Evolutionary conservation across 2,113 vertebrate species (phyloP).

Genomic region (Argyrosomus japonicus): DNA sequence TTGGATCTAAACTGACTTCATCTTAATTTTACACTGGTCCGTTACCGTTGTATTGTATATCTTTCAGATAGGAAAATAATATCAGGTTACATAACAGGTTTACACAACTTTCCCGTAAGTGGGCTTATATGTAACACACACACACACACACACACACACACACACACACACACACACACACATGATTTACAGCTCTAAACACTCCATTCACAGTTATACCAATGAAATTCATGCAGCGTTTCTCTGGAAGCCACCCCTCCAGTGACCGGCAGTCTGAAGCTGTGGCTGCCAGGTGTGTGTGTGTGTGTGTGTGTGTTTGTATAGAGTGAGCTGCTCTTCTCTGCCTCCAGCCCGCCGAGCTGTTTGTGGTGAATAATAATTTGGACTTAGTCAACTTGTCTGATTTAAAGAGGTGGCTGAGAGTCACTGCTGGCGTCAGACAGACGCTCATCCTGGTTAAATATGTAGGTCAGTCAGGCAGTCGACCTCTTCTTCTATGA

Average conservation of each 20-base stretch:
- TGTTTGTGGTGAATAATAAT: constrained; percentile 69
- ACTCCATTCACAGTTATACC: neutral
- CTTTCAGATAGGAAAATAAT: neutral
- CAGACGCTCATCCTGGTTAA: constrained; percentile 14
- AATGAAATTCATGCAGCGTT: constrained; percentile 17
- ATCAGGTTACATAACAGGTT: constrained; percentile 27
- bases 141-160: constrained; percentile 14
- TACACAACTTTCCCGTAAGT: constrained; percentile 40
- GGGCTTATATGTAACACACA: neutral
- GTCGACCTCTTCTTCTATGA: constrained; percentile 6
- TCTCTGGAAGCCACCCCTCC: constrained; percentile 7
- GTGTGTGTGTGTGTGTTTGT: neutral
- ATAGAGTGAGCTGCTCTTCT: neutral
- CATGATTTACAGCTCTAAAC: neutral
- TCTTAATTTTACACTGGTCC: neutral
- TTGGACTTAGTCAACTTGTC: constrained; percentile 35
- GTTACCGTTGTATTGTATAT: neutral
- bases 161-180: neutral
- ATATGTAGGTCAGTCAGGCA: constrained; percentile 57
- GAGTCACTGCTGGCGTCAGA: constrained; percentile 68
- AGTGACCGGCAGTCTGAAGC: neutral
- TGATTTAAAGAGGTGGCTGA: constrained; percentile 33
- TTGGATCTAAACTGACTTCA: neutral
- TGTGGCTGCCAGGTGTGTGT: constrained; percentile 4
- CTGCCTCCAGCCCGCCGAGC: neutral